Percentiles rank a stretch among this genome's conserved stretches.
Evolutionary conservation across 1,140 invertebrate genomes (phyloP).

Genomic region (Halesus radiatus): DNA sequence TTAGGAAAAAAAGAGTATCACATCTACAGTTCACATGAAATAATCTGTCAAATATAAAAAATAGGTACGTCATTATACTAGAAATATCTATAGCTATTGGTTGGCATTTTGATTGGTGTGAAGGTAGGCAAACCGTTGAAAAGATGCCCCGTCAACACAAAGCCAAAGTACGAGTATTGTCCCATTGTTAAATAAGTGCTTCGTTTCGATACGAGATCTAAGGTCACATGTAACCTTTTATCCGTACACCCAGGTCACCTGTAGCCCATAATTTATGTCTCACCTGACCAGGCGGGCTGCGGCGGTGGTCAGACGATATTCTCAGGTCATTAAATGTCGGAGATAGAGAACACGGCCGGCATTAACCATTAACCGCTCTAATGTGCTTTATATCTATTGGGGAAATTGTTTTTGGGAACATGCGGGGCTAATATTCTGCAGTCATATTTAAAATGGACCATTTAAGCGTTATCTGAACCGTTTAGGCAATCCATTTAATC

Average conservation of each 20-base stretch:
- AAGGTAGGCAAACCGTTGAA: too few relatives aligned
- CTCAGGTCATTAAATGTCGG: constrained; percentile 50
- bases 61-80: too few relatives aligned
- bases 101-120: too few relatives aligned
- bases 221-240: constrained; percentile 45
- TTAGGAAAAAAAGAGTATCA: too few relatives aligned
- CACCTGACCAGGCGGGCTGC: constrained; percentile 52
- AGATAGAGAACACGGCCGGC: constrained; percentile 12
- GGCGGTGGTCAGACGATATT: constrained; percentile 53
- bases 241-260: constrained; percentile 49
- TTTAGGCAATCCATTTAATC: not conserved
- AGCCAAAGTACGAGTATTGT: too few relatives aligned
- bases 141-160: too few relatives aligned
- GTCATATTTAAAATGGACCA: not conserved
- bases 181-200: too few relatives aligned
- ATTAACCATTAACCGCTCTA: constrained; percentile 9
- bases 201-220: not conserved
- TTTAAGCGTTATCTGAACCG: constrained; percentile 8
- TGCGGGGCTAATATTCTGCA: constrained; percentile 1
- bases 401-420: constrained; percentile 3
- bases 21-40: too few relatives aligned
- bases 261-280: constrained; percentile 56
- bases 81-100: too few relatives aligned
- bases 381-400: constrained; percentile 30
- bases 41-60: too few relatives aligned